Percentiles rank a stretch among this genome's conserved stretches.
These are phyloP conservation scores for Babylonia areolata DNA, from an alignment of 1,140 invertebrate genomes.

Conservation along the genomic window DNA sequence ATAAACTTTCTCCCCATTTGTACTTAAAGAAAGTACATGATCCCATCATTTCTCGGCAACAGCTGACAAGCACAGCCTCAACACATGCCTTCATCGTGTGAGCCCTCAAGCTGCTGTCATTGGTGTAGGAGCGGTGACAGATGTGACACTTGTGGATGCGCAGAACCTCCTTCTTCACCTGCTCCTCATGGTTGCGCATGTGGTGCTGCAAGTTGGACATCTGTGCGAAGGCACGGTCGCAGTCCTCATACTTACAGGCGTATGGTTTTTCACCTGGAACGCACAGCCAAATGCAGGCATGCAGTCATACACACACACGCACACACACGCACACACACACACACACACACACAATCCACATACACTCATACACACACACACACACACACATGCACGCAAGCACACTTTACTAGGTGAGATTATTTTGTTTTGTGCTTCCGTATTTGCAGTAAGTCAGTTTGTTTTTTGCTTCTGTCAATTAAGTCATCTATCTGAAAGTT, in stretches of 20 bases:
- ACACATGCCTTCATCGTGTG: constrained; percentile 96
- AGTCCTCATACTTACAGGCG: constrained; percentile 96
- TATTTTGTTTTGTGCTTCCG: too few species aligned
- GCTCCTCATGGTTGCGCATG: constrained; percentile 95
- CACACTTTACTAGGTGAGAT: too few species aligned
- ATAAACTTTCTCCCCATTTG: too few species aligned
- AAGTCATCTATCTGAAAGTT: too few species aligned
- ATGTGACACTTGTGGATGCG: constrained; percentile 96
- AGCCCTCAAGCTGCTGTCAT: constrained; percentile 94
- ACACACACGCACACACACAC: neutral
- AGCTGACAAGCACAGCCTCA: too few species aligned
- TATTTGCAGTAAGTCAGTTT: too few species aligned
- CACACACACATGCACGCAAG: neutral
- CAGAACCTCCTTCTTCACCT: constrained; percentile 95
- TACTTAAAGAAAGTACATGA: too few species aligned
- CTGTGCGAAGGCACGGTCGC: constrained; percentile 97
- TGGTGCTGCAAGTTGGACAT: constrained; percentile 98
- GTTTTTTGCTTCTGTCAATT: too few species aligned
- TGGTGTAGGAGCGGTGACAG: constrained; percentile 97
- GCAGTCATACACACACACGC: neutral
- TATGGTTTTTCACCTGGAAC: constrained; percentile 94
- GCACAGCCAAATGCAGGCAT: constrained; percentile 57
- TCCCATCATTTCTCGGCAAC: too few species aligned
- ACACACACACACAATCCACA: neutral
- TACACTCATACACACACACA: neutral